Base-by-base conservation (phyloP, 2,797 vertebrate genomes). In the Silurus aristotelis region DNA sequence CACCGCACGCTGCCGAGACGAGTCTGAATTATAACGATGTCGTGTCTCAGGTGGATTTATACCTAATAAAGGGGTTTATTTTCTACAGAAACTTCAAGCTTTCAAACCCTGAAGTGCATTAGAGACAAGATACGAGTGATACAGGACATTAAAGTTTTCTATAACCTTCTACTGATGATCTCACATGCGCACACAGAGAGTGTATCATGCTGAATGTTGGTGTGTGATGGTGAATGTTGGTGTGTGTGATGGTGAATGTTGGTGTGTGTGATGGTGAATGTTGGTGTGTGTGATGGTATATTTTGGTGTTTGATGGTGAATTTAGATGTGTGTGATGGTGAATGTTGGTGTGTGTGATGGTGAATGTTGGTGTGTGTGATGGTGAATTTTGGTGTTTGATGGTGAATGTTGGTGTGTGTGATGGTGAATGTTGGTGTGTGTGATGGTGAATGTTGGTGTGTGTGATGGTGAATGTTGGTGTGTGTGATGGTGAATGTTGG, bases 141-240 rank as follows among this genome's bases (percentile, higher is more conserved):
- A 31, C 27, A 43, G 22, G 63, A 67, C 48, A 52, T 79, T 38
- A 84, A 87, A 84, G 88, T 86, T 89, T 90, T 77, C 75, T 17
- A 9, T 27, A 38, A 60, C 20, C 15, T 60, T 38, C 56, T 13
- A 22, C 27, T 77, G 17, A 77, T 58, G 8, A 9, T 60, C 19
- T 60, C 56, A 20, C 9, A 38, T 10, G 6, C 48, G 6, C 48
- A 7, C 48, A 38, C 38, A 38, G 38, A 38, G 38, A 38, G 38
- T 38, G 31, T 52, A 52, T 52, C 48, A 52, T 52, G 48, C 5
- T 7, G 48, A 10, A 52, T 9, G 48, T 52, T 52, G 48, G 48
- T 52, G 48, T 27, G 3, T 63, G 20, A n/a, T 63, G 61, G 25
- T 12, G 64, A 25, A 6, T 66, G n/a, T 14, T 31, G 48, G 9